phyloP scores from a whole-genome alignment of 2,797 vertebrate species.

The Anisognathus igniventris region DNA sequence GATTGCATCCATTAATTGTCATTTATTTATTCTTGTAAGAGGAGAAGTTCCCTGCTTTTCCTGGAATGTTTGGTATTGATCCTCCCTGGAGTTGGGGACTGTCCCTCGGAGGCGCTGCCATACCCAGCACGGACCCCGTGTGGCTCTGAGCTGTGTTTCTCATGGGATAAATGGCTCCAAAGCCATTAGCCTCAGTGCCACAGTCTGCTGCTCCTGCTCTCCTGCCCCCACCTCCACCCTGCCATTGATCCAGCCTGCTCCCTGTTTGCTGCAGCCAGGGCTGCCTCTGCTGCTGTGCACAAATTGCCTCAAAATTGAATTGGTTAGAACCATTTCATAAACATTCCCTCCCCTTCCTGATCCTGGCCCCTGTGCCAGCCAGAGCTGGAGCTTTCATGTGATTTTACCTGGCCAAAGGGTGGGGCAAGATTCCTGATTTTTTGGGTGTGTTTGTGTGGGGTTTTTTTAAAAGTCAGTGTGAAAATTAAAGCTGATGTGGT shows the following conservation, averaged over 20 bases:
- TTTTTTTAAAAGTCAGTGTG: not conserved
- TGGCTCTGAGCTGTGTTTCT: not conserved
- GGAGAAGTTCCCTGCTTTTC: not conserved
- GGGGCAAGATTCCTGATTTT: not conserved
- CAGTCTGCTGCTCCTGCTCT: constrained; percentile 52
- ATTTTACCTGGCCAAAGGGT: not conserved
- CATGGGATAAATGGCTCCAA: constrained; percentile 8
- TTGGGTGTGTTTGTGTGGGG: not conserved
- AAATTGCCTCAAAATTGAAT: constrained; percentile 14
- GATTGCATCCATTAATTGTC: not conserved
- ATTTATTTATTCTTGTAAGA: not conserved
- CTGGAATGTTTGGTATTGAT: not conserved
- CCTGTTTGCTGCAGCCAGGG: not conserved
- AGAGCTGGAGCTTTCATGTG: not conserved
- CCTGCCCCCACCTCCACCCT: constrained; percentile 41
- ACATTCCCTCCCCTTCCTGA: not conserved
- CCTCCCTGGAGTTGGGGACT: not conserved
- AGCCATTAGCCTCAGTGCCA: constrained; percentile 34
- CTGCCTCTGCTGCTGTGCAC: not conserved
- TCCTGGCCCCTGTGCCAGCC: not conserved
- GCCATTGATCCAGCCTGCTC: constrained; percentile 15
- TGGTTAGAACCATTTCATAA: not conserved
- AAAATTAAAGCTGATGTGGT: not conserved
- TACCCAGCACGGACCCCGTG: not conserved
- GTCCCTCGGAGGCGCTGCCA: not conserved